Conservation (phyloP, 2,113 vertebrate genomes). For the Phrynocephalus versicolor region DNA sequence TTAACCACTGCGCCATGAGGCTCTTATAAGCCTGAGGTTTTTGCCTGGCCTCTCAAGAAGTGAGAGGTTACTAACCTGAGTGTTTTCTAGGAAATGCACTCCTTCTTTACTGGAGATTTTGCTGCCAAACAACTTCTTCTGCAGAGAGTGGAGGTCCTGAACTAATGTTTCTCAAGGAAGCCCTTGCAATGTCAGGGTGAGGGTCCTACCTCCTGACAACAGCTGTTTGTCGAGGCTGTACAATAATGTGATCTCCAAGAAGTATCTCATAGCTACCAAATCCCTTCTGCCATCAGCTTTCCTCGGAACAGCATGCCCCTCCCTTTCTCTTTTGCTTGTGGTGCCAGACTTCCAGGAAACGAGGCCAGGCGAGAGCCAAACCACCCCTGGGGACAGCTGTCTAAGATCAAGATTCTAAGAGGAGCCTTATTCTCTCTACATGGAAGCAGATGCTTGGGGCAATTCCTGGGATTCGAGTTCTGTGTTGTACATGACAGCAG, state of each 20-base stretch:
- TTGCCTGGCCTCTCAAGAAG: no score
- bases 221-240: background rate
- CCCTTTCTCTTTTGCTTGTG: slow-evolving; percentile 32
- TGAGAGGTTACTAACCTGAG: no score
- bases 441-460: slow-evolving; percentile 17
- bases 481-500: slow-evolving; percentile 47
- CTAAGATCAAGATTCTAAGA: slow-evolving; percentile 31
- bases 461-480: slow-evolving; percentile 61
- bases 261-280: slow-evolving; percentile 28
- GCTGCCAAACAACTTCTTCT: background rate
- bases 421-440: slow-evolving; percentile 26
- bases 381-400: slow-evolving; percentile 36
- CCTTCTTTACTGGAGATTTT: background rate
- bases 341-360: slow-evolving; percentile 62
- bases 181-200: background rate
- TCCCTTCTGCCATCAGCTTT: slow-evolving; percentile 25
- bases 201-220: background rate
- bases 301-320: slow-evolving; percentile 26
- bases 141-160: background rate
- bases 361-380: slow-evolving; percentile 46
- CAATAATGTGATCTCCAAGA: slow-evolving; percentile 46
- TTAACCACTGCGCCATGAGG: no score
- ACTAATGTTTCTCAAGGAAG: background rate
- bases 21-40: no score
- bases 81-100: background rate